Conservation (phyloP, 2,113 vertebrate genomes). For the Oceanodroma tethys region DNA sequence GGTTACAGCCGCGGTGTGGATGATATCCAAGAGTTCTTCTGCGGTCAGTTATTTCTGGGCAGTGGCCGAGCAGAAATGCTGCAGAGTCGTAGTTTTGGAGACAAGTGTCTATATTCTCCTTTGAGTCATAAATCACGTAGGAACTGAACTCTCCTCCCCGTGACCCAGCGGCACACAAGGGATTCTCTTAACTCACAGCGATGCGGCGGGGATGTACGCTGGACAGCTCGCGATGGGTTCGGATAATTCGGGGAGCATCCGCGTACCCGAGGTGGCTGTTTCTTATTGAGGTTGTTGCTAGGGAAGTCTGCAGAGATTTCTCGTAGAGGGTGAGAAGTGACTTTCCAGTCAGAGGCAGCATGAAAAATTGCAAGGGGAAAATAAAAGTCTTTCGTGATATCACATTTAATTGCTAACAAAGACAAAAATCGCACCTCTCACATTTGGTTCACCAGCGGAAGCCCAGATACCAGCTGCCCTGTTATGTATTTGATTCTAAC, state of each 20-base stretch:
- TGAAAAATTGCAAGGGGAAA: background rate
- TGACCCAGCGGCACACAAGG: background rate
- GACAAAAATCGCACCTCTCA: background rate
- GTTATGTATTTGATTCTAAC: background rate
- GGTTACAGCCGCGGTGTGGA: fast-evolving
- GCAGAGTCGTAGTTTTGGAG: background rate
- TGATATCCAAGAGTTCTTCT: background rate
- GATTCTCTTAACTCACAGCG: fast-evolving
- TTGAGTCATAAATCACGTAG: background rate
- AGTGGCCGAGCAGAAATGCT: background rate
- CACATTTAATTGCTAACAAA: slow-evolving; percentile 25
- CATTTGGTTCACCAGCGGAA: background rate
- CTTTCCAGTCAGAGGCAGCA: slow-evolving; percentile 3
- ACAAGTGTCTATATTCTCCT: background rate
- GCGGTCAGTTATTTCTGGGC: background rate
- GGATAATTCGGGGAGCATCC: background rate
- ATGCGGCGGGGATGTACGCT: fast-evolving
- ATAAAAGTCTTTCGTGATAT: background rate
- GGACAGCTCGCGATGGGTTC: fast-evolving
- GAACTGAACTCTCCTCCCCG: background rate
- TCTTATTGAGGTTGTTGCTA: background rate
- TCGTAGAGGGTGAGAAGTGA: background rate
- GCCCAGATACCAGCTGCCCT: background rate
- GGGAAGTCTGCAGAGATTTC: background rate
- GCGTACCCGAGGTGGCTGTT: fast-evolving